Evolutionary conservation across 1,140 invertebrate species (phyloP), one percentile per base, ranked within the genome.

Genomic region (Calephelis virginiensis): DNA sequence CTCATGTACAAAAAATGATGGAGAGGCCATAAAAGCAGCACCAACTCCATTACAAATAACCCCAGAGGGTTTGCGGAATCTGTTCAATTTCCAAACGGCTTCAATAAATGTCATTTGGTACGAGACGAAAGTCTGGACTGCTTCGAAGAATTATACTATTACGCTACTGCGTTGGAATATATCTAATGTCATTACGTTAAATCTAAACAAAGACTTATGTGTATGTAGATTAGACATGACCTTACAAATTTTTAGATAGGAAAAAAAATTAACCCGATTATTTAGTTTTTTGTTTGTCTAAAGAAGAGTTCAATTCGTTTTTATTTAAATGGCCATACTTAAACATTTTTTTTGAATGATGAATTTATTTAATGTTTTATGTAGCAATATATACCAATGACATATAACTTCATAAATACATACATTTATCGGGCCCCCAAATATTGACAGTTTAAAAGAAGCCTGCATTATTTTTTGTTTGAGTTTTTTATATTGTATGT

Each of bases 31-130:
- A 59, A 59, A 59, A 59, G 53, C 53, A 59, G 53, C 37, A 59
- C 53, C 53, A 59, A 59, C 11, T 59, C 53, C 53, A 59, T 59
- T 59, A 59, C 53, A 37, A 59, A 59, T 59, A 59, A 59, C 53
- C 53, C 53, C 53, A 59, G 53, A 59, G 53, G 28, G 53, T 17
- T 59, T 38, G 12, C 28, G 53, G 53, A 59, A 59, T 59, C 53
- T 56, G 53, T 56, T 56, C 53, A 56, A 56, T 56, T 56, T 56
- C 53, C 53, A 28, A 56, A 56, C 53, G 17, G 53, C 53, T 56
- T 56, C 53, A 56, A 56, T 56, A 56, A 56, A 56, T 56, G 53
- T 56, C 53, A 56, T 56, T 56, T 56, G 17, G 53, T 56, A 28
- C 53, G 53, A 56, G 53, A 56, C 28, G 17, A 56, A 10, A 56